Evolutionary conservation across 2,113 vertebrate species (phyloP).

Genomic region (Leptodactylus fuscus): DNA sequence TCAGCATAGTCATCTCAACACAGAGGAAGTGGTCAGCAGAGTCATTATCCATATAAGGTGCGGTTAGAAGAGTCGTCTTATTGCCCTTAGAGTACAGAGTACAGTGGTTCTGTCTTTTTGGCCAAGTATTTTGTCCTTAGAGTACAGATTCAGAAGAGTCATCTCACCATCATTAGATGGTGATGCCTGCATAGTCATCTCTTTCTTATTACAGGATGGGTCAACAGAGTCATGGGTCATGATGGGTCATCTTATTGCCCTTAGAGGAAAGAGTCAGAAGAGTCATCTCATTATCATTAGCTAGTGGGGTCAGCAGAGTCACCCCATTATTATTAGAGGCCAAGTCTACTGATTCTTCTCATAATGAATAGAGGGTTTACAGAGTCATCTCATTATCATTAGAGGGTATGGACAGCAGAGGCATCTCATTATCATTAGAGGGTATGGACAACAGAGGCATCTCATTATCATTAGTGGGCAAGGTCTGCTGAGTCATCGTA

Average conservation of each 20-base stretch:
- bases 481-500: too few relatives aligned
- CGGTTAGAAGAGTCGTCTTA: background rate
- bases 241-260: too few relatives aligned
- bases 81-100: background rate
- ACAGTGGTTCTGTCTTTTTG: background rate
- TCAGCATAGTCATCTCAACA: too few relatives aligned
- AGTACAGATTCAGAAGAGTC: background rate
- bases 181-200: background rate
- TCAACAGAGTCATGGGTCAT: background rate
- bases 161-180: background rate
- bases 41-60: background rate
- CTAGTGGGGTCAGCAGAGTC: background rate
- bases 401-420: too few relatives aligned
- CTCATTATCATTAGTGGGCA: background rate
- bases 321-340: background rate
- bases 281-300: background rate
- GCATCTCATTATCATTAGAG: too few relatives aligned
- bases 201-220: background rate
- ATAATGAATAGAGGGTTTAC: background rate
- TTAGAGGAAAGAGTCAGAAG: background rate
- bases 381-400: too few relatives aligned
- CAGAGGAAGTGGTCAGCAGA: too few relatives aligned
- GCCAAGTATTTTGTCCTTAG: too few relatives aligned
- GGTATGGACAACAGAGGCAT: conserved; percentile 3
- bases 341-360: background rate